Base-by-base conservation (phyloP, 1,140 invertebrate genomes). In the Meloidogyne hapla region DNA sequence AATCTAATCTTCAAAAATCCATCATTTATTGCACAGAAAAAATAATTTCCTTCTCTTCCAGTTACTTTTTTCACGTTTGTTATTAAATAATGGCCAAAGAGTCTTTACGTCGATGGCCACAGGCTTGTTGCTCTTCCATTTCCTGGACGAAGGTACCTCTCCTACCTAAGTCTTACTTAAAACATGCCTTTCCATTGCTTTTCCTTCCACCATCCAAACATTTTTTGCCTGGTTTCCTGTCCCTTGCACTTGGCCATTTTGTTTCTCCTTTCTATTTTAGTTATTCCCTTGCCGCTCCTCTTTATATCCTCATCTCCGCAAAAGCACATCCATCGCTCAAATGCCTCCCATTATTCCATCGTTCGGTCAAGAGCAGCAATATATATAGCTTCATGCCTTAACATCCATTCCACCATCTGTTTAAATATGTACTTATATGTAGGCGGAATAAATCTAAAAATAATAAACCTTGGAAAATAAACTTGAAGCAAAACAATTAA, bases 201-300 rank as follows among this genome's bases (percentile, higher is more conserved):
- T n/a, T n/a, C 18, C n/a, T 42, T 56, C n/a, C 48, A 56, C 48
- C 9, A 6, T 33, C 33, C 33, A 33, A 33, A 33, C 33, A 15
- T 56, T 56, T 56, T 56, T 56, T 56, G 48, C 48, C n/a, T 56
- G n/a, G 48, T 56, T 56, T 56, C 48, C 48, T 56, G 18, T 56
- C 48, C 48, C 48, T 56, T 48, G 4, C 45, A 48, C 45, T 48
- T 56, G 48, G 12, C 48, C 48, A 56, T n/a, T 56, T 56, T 56
- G n/a, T 56, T 56, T 56, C 48, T 56, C 48, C 18, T n/a, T 56
- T 56, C n/a, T 56, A n/a, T 56, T 56, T 56, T 56, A 56, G 48
- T 56, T 56, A 56, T 56, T 56, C 48, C 48, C 48, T 56, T 56
- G 48, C 48, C n/a, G 12, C n/a, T 56, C 48, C 10, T n/a, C 6